Conservation (phyloP, 2,888 invertebrate species). For the Leptura quadrifasciata region DNA sequence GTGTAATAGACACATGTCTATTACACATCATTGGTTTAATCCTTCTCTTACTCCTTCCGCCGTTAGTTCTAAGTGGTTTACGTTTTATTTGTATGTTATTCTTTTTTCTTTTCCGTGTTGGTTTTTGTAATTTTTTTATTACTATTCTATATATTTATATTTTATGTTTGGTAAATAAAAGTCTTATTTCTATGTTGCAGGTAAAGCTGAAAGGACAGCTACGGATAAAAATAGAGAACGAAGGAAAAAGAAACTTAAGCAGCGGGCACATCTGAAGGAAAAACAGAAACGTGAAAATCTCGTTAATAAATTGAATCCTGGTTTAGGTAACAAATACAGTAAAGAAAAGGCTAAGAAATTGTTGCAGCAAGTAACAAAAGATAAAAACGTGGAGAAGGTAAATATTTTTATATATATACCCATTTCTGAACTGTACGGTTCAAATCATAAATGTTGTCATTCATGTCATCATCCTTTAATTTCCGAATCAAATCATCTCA, state of each 20-base stretch:
- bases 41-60: too few relatives aligned
- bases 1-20: too few relatives aligned
- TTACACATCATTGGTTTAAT: too few relatives aligned
- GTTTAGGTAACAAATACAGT: slow-evolving; percentile 75
- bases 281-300: slow-evolving; percentile 69
- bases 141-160: not conserved
- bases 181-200: too few relatives aligned
- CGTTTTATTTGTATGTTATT: too few relatives aligned
- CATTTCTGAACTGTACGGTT: too few relatives aligned
- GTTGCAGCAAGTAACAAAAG: slow-evolving; percentile 80
- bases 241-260: slow-evolving; percentile 89
- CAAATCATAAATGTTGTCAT: too few relatives aligned
- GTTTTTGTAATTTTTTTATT: too few relatives aligned
- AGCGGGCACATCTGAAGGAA: slow-evolving; percentile 77
- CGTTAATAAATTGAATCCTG: slow-evolving; percentile 66
- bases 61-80: too few relatives aligned
- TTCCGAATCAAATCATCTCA: too few relatives aligned
- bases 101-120: too few relatives aligned
- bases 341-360: slow-evolving; percentile 78
- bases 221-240: slow-evolving; percentile 94
- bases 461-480: too few relatives aligned
- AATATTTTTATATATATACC: slow-evolving; percentile 41
- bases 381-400: slow-evolving; percentile 80
- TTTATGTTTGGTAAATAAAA: not conserved
- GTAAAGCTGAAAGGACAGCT: slow-evolving; percentile 86